Evolutionary conservation across 2,888 invertebrate species (phyloP).

Genomic region (Torymus auratus): DNA sequence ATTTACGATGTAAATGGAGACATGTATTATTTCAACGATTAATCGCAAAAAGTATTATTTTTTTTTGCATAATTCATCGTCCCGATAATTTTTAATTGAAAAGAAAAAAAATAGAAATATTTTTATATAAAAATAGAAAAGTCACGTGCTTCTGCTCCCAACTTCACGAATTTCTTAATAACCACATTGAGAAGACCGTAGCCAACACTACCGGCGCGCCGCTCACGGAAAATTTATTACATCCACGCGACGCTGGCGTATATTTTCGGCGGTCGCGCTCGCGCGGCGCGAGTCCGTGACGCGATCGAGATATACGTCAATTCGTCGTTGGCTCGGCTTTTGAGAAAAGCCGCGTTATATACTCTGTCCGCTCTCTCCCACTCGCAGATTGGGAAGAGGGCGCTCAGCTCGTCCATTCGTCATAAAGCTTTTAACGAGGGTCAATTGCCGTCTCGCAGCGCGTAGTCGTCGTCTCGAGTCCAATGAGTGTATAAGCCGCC

Average conservation of each 20-base stretch:
- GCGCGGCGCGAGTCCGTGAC: slow-evolving; percentile 17
- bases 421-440: slow-evolving; percentile 50
- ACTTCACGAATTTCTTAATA: too few species aligned
- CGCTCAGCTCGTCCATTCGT: slow-evolving; percentile 30
- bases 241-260: not conserved
- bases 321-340: slow-evolving; percentile 28
- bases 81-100: too few species aligned
- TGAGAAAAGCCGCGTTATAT: slow-evolving; percentile 14
- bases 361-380: not conserved
- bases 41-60: too few species aligned
- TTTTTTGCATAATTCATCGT: too few species aligned
- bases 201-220: slow-evolving; percentile 1
- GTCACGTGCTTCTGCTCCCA: too few species aligned
- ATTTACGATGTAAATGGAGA: not conserved
- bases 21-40: too few species aligned
- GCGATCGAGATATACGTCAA: slow-evolving; percentile 46
- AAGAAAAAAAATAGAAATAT: too few species aligned
- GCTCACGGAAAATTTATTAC: slow-evolving; percentile 27
- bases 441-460: slow-evolving; percentile 44
- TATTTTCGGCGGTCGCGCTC: slow-evolving; percentile 42
- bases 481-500: not conserved
- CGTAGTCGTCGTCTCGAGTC: not conserved
- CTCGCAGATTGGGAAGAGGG: too few species aligned
- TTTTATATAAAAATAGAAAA: too few species aligned
- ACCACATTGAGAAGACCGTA: not conserved